Percentiles rank a stretch among this genome's conserved stretches.
Conservation (phyloP, 2,797 vertebrate genomes). For the Benthosema pterotum region DNA sequence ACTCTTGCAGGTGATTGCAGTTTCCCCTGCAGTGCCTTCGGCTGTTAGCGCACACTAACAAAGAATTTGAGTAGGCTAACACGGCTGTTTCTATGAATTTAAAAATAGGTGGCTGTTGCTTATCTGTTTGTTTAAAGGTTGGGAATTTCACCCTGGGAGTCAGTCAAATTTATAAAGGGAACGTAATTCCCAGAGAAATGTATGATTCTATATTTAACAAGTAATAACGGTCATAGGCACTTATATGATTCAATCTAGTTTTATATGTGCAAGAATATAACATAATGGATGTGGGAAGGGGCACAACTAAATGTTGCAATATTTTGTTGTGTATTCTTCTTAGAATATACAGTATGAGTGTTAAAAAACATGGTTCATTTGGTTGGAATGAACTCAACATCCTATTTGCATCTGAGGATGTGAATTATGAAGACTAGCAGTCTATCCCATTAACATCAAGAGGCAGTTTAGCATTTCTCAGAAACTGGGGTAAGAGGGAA, state of each 20-base stretch:
- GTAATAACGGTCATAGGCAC: background rate
- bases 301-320: background rate
- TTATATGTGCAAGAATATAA: background rate
- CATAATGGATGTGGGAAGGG: background rate
- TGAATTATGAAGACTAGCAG: conserved; percentile 63
- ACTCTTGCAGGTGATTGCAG: conserved; percentile 74
- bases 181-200: conserved; percentile 6
- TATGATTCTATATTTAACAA: background rate
- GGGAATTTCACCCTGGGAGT: background rate
- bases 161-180: background rate
- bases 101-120: conserved; percentile 23
- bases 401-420: conserved; percentile 64
- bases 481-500: conserved; percentile 63
- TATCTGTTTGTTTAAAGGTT: conserved; percentile 20
- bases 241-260: conserved; percentile 1
- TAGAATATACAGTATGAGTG: conserved; percentile 4
- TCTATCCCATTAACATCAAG: conserved; percentile 78
- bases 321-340: conserved; percentile 28
- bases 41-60: conserved; percentile 45
- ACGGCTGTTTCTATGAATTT: conserved; percentile 8
- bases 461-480: conserved; percentile 69
- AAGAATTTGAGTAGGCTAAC: conserved; percentile 26
- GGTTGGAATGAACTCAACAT: conserved; percentile 63
- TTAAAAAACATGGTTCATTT: conserved; percentile 41
- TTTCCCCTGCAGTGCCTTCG: conserved; percentile 10